Base-by-base conservation (phyloP, 2,113 vertebrate species). In the Tetrao urogallus region DNA sequence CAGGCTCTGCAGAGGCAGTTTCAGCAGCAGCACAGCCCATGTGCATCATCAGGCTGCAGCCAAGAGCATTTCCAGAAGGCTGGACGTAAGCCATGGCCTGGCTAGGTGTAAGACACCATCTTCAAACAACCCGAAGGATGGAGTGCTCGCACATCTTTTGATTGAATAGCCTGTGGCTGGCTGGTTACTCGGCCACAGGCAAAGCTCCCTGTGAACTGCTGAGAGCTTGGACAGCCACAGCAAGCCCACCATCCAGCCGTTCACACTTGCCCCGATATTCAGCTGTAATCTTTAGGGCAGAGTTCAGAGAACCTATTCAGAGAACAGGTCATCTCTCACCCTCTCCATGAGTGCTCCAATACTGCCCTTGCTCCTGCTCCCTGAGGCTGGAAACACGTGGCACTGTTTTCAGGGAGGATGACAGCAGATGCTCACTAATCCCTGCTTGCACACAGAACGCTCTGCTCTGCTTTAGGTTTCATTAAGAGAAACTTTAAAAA, bases 401-500 rank as follows among this genome's bases (percentile, higher is more conserved):
- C 72, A 40, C 43, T 34, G 60, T 27, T 56, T 27, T 12, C 64
- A 58, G 72, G 72, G 34, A 61, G 45, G 56, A 47, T 6, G 42
- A 43, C 40, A 80, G 89, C 65, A 90, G 83, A 47, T 0, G 3
- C 72, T 40, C 63, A 40, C 7, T 40, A 87, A 92, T 66, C 69
- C 69, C 73, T 22, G 52, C 88, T 34, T 34, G 30, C 63, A 50
- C 18, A 2, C 32, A 52, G 56, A 77, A 69, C 85, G 64, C 0
- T 0, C 88, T 60, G 57, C 90, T 83, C 73, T 65, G 61, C 88
- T 82, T 57, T 30, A 65, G 38, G 52, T 81, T 88, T 78, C 73
- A 56, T 47, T 69, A 94, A 34, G 52, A 90, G 92, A 36, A 81
- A 77, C 78, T 90, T 92, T 43, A 67, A 45, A 88, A 66, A 79